phyloP scores from a whole-genome alignment of 2,888 invertebrate genomes.

The Spilosoma lubricipeda region DNA sequence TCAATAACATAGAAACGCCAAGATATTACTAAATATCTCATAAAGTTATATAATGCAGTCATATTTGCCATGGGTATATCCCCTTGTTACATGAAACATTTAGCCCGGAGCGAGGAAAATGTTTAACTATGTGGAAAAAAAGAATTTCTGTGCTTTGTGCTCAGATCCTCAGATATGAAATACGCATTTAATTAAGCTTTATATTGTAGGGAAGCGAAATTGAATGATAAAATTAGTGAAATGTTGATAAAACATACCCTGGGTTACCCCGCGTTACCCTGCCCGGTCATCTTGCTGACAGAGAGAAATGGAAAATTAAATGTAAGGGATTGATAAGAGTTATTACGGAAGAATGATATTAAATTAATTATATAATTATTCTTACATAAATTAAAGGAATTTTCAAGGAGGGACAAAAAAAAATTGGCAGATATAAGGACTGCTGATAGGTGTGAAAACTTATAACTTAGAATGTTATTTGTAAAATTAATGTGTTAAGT shows the following conservation, averaged over 20 bases:
- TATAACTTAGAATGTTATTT: too few relatives aligned
- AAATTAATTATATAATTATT: neutral
- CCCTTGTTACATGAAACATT: slow-evolving; percentile 64
- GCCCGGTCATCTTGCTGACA: slow-evolving; percentile 22
- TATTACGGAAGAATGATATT: neutral
- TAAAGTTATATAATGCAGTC: slow-evolving; percentile 41
- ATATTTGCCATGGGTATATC: slow-evolving; percentile 53
- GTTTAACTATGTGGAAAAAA: slow-evolving; percentile 77
- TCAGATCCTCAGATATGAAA: slow-evolving; percentile 68
- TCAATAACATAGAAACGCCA: slow-evolving; percentile 42
- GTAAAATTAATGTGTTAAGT: too few relatives aligned
- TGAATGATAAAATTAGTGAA: slow-evolving; percentile 61
- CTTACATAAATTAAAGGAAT: neutral
- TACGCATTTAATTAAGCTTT: slow-evolving; percentile 77
- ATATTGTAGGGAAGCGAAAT: slow-evolving; percentile 61
- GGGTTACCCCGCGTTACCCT: neutral
- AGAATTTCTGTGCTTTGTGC: slow-evolving; percentile 63
- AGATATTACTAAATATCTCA: slow-evolving; percentile 51
- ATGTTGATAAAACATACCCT: slow-evolving; percentile 42
- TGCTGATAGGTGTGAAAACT: too few relatives aligned
- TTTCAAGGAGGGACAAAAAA: too few relatives aligned
- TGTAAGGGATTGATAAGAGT: neutral
- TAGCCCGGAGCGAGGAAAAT: slow-evolving; percentile 62
- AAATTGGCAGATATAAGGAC: too few relatives aligned
- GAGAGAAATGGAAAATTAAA: slow-evolving; percentile 19